Evolutionary conservation across 2,797 vertebrate species (phyloP).

Genomic region (Cirrhinus molitorella): DNA sequence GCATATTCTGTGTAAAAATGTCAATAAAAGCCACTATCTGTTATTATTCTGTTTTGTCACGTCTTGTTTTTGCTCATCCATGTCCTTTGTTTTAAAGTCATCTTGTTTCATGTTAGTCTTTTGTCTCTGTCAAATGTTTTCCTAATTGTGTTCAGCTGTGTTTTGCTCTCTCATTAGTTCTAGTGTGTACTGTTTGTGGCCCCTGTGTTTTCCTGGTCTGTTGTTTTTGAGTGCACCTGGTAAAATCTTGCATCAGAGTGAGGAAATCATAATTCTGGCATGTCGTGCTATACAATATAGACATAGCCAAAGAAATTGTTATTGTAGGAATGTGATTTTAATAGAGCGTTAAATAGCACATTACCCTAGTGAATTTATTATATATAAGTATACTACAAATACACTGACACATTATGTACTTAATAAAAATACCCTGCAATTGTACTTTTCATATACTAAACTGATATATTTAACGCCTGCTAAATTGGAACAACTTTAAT

Average conservation of each 20-base stretch:
- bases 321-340: too few species aligned
- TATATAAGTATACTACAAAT: too few species aligned
- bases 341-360: too few species aligned
- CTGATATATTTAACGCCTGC: too few species aligned
- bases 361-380: too few species aligned
- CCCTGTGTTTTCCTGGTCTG: background rate
- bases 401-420: too few species aligned
- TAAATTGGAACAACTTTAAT: too few species aligned
- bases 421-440: too few species aligned
- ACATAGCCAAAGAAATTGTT: background rate
- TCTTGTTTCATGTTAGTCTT: background rate
- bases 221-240: conserved; percentile 4
- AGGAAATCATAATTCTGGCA: background rate
- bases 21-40: background rate
- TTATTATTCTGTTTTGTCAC: background rate
- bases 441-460: too few species aligned
- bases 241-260: background rate
- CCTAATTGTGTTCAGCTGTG: conserved; percentile 2
- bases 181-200: background rate
- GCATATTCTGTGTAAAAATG: background rate
- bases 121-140: background rate
- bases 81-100: background rate
- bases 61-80: background rate
- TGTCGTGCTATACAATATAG: background rate
- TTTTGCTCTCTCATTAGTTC: conserved; percentile 6